Base-by-base conservation (phyloP, 2,797 vertebrate genomes). In the Monodelphis domestica region DNA sequence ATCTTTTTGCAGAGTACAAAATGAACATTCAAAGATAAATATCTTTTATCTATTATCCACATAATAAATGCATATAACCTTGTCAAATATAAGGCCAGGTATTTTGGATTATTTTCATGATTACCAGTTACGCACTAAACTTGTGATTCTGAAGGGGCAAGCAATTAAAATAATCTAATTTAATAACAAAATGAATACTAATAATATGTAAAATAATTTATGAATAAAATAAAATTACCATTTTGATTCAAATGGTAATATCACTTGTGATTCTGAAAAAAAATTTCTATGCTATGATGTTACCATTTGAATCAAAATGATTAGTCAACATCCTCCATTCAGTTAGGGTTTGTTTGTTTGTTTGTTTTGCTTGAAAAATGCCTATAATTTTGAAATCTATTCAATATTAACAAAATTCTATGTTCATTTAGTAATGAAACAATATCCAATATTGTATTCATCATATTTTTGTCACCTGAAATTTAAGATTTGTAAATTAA, bases 221-320 rank as follows among this genome's bases (percentile, higher is more conserved):
- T 38, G 53, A 87, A 91, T 89, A 89, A 96, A 91, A 91, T 92
- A 88, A 89, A 95, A 96, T 94, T 93, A 95, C 87, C 38, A 89
- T 90, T 90, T 95, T 94, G 38, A 95, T 95, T 95, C 87, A 89
- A 94, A 93, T 94, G 56, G 2, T 93, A 96, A 95, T 94, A 59
- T 9, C 1, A 88, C n/a, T 89, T 95, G 26, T 54, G 45, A 89
- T 90, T 96, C n/a, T 93, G 55, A 93, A 91, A 89, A 93, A 95
- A 96, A 92, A 24, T 94, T 90, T 95, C 56, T 95, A 90, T n/a
- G 57, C 12, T 10, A 11, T 90, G 45, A 53, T 10, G 94, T 95
- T 95, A 94, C 28, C 95, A 95, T 95, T 92, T 95, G 92, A 96
- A 97, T 93, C 26, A 93, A 96, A 92, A 88, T 95, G 57, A 93